phyloP scores from a whole-genome alignment of 2,797 vertebrate species.

The Malacoctenus gilli region DNA sequence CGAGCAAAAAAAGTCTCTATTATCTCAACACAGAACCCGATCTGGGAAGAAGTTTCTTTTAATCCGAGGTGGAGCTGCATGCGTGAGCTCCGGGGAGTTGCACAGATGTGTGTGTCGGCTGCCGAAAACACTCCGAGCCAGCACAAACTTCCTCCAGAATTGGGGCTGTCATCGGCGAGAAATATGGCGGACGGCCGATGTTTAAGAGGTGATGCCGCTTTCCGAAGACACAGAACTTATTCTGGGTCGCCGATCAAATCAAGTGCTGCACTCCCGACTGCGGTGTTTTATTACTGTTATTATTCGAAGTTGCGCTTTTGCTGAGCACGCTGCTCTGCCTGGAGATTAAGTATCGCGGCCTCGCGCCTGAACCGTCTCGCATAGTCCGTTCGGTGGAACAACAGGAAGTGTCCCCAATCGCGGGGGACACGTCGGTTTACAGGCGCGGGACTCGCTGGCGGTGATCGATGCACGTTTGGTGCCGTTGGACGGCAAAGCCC shows the following conservation, averaged over 20 bases:
- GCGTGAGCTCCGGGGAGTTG: too few species aligned
- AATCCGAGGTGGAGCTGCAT: too few species aligned
- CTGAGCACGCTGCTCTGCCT: constrained; percentile 30
- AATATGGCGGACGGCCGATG: constrained; percentile 13
- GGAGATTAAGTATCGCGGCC: constrained; percentile 27
- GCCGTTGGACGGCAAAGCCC: neutral
- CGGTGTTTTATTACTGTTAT: constrained; percentile 48
- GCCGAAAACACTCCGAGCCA: too few species aligned
- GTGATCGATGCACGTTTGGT: constrained; percentile 1
- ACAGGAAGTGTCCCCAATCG: constrained; percentile 27
- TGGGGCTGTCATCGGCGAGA: constrained; percentile 10
- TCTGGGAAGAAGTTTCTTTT: too few species aligned
- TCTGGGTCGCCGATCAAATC: constrained; percentile 41
- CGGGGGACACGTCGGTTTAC: constrained; percentile 16
- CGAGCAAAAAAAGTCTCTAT: too few species aligned
- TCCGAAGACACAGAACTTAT: constrained; percentile 25
- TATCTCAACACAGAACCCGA: too few species aligned
- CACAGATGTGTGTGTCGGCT: too few species aligned
- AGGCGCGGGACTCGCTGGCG: neutral
- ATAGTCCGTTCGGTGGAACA: too few species aligned
- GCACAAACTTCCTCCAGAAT: neutral
- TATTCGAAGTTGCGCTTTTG: constrained; percentile 40
- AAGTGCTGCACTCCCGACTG: constrained; percentile 15
- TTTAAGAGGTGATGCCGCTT: constrained; percentile 37
- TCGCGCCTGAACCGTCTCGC: constrained; percentile 7